Evolutionary conservation across 2,797 vertebrate genomes (phyloP).

Genomic region (Poeciliopsis paucimaculata): DNA sequence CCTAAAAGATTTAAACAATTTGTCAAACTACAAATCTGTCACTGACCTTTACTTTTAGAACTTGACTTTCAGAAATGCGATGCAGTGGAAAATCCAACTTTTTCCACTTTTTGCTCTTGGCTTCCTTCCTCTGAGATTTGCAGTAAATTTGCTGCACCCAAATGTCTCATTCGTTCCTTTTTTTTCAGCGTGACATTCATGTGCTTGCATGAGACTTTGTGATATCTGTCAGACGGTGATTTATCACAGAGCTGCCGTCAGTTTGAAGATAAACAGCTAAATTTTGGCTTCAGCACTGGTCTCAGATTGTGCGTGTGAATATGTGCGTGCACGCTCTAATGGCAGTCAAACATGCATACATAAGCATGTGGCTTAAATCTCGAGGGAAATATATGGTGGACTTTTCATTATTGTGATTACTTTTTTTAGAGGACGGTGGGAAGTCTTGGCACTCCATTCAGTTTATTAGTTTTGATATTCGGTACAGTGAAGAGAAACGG

Average conservation of each 20-base stretch:
- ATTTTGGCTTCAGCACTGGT: constrained; percentile 65
- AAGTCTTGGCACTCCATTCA: constrained; percentile 22
- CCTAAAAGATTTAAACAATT: constrained; percentile 24
- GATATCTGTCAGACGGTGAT: constrained; percentile 64
- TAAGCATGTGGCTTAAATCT: constrained; percentile 48
- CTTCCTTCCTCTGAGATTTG: constrained; percentile 31
- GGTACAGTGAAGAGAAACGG: constrained; percentile 26
- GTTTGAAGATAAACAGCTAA: constrained; percentile 60
- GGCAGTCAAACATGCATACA: constrained; percentile 53
- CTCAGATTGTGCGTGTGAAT: constrained; percentile 7
- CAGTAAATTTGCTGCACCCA: constrained; percentile 24
- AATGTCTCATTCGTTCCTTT: constrained; percentile 43
- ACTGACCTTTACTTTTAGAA: constrained; percentile 3
- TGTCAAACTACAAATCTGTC: neutral
- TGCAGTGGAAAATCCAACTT: constrained; percentile 12
- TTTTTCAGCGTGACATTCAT: constrained; percentile 49
- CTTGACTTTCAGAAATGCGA: constrained; percentile 3
- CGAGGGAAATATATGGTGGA: constrained; percentile 60
- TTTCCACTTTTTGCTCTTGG: constrained; percentile 21
- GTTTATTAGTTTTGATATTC: constrained; percentile 52
- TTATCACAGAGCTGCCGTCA: constrained; percentile 55
- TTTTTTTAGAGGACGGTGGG: constrained; percentile 39
- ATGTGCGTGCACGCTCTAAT: constrained; percentile 6
- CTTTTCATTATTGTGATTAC: constrained; percentile 65
- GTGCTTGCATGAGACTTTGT: constrained; percentile 57